phyloP scores from a whole-genome alignment of 1,140 invertebrate species.

The Chionoecetes opilio region DNA sequence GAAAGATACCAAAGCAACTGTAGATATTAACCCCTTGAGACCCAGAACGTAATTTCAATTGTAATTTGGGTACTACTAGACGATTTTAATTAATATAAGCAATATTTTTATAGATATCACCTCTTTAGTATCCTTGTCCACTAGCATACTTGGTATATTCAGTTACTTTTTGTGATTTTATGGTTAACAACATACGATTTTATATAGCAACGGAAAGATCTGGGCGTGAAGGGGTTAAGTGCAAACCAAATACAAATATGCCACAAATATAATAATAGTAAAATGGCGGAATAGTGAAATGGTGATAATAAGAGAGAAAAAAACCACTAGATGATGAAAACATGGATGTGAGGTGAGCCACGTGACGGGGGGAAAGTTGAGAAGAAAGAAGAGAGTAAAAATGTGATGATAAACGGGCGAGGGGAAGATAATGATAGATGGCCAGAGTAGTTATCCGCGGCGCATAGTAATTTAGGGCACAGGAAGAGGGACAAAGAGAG shows the following conservation, averaged over 20 bases:
- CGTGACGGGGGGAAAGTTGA: not conserved
- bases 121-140: too few species aligned
- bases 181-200: too few species aligned
- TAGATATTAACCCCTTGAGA: not conserved
- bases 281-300: not conserved
- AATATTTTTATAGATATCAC: too few species aligned
- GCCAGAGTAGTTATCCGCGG: not conserved
- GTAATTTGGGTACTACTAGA: too few species aligned
- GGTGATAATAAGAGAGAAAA: not conserved
- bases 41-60: not conserved
- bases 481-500: slow-evolving; percentile 27
- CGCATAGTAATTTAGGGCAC: slow-evolving; percentile 28
- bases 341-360: not conserved
- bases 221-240: too few species aligned
- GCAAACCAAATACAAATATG: not conserved
- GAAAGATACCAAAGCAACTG: not conserved
- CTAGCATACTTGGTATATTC: too few species aligned
- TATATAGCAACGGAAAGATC: too few species aligned
- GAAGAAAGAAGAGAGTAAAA: slow-evolving; percentile 29
- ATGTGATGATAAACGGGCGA: slow-evolving; percentile 8
- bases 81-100: too few species aligned
- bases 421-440: slow-evolving; percentile 28
- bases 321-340: not conserved
- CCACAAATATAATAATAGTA: not conserved
- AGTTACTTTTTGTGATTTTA: too few species aligned